A percentile compares a stretch with the other conserved stretches of the same genome.
Conservation (phyloP, 2,797 vertebrate genomes). For the Graptemys geographica region DNA sequence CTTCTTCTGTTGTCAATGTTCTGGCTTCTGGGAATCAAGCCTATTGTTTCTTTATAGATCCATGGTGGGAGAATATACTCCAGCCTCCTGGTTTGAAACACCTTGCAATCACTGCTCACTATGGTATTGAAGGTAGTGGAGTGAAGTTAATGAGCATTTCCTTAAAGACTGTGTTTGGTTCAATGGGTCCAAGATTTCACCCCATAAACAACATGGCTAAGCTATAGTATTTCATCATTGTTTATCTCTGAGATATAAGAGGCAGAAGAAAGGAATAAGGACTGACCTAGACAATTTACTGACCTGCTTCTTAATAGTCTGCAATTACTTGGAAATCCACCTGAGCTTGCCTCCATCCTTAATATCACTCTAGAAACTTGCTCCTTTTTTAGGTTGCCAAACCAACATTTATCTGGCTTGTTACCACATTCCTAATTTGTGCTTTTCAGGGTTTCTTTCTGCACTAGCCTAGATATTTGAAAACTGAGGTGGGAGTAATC, state of each 20-base stretch:
- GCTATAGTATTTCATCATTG: background rate
- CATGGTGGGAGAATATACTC: background rate
- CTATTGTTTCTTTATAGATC: background rate
- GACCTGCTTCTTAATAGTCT: background rate
- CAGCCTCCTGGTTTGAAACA: background rate
- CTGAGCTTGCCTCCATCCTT: background rate
- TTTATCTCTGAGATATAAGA: background rate
- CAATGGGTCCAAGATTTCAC: background rate
- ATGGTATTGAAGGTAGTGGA: background rate
- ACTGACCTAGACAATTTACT: background rate
- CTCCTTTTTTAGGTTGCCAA: background rate
- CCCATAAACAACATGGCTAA: background rate
- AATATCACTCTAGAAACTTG: background rate
- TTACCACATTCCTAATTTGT: rapidly evolving
- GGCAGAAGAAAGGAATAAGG: background rate
- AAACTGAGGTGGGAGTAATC: background rate
- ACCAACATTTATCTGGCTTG: background rate
- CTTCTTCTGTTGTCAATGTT: background rate
- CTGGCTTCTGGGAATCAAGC: background rate
- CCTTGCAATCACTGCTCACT: background rate
- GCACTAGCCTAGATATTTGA: background rate
- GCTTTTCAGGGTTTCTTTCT: background rate
- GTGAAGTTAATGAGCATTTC: background rate
- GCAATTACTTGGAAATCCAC: background rate
- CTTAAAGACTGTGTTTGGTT: background rate